A percentile compares a stretch with the other conserved stretches of the same genome.
Conservation (phyloP, 2,888 invertebrate species). For the Calameuta pallipes region DNA sequence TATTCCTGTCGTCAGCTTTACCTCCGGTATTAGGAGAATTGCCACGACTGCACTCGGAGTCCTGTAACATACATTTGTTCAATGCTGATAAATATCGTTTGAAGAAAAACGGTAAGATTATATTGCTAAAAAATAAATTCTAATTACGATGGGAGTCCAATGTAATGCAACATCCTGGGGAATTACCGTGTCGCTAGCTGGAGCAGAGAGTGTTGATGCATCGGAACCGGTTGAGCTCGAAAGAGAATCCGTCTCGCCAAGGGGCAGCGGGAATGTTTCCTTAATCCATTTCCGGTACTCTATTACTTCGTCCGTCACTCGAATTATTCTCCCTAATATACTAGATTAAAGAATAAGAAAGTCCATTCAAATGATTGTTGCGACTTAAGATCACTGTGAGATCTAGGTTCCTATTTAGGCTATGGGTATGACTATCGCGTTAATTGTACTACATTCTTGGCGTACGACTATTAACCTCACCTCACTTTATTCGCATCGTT, state of each 20-base stretch:
- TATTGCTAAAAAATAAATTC: conserved; percentile 2
- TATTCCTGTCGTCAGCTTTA: conserved; percentile 56
- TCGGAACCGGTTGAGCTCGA: conserved; percentile 64
- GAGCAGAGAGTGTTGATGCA: conserved; percentile 63
- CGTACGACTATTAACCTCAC: conserved; percentile 41
- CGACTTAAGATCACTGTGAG: neutral
- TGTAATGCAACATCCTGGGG: neutral
- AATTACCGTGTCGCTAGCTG: conserved; percentile 63
- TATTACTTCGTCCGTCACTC: conserved; percentile 93
- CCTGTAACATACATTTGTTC: conserved; percentile 35
- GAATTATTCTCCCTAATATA: conserved; percentile 90
- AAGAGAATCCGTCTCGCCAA: conserved; percentile 58
- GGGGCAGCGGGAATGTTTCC: conserved; percentile 65
- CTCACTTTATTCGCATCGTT: conserved; percentile 69
- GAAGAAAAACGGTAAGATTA: neutral
- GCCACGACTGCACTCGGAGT: conserved; percentile 64
- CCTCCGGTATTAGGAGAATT: conserved; percentile 63
- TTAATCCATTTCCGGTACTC: conserved; percentile 78
- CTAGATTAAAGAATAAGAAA: conserved; percentile 53
- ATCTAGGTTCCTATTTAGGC: neutral
- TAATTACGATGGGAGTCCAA: neutral
- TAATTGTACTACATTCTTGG: neutral
- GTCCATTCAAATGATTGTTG: neutral
- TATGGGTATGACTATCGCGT: neutral
- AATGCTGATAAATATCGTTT: neutral